Conservation (phyloP, 1,140 invertebrate genomes). For the Drosophila baimaii region DNA sequence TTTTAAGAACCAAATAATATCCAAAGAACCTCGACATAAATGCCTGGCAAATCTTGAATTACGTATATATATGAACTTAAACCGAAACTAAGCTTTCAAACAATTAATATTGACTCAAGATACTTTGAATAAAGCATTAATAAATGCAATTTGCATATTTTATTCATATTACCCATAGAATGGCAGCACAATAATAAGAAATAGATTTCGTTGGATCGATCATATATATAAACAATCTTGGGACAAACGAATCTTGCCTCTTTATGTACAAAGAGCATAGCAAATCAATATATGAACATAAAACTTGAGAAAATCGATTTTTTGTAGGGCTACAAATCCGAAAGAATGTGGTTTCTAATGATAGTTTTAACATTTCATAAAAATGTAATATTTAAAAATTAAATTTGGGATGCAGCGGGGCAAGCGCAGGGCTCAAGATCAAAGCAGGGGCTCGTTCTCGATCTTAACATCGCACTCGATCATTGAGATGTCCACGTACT, state of each 20-base stretch:
- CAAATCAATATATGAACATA: background rate
- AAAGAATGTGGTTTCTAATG: background rate
- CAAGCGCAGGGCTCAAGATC: background rate
- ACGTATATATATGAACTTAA: too few relatives aligned
- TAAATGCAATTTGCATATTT: background rate
- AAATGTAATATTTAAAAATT: slow-evolving; percentile 22
- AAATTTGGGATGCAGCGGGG: slow-evolving; percentile 41
- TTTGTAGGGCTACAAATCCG: background rate
- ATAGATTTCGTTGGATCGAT: background rate
- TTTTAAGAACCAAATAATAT: too few relatives aligned
- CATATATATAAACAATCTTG: background rate
- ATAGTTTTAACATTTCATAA: background rate
- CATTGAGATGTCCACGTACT: slow-evolving; percentile 45
- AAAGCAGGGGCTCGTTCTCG: slow-evolving; percentile 63
- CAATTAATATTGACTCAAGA: too few relatives aligned
- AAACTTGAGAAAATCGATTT: background rate
- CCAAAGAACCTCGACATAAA: too few relatives aligned
- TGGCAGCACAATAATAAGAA: background rate
- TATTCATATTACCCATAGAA: background rate
- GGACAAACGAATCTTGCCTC: background rate
- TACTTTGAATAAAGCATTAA: background rate
- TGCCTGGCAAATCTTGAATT: too few relatives aligned
- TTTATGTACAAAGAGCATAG: background rate
- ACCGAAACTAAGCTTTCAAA: too few relatives aligned
- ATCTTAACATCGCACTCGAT: slow-evolving; percentile 74